Conservation (phyloP, 2,888 invertebrate species). For the Lasioglossum pauxillum region DNA sequence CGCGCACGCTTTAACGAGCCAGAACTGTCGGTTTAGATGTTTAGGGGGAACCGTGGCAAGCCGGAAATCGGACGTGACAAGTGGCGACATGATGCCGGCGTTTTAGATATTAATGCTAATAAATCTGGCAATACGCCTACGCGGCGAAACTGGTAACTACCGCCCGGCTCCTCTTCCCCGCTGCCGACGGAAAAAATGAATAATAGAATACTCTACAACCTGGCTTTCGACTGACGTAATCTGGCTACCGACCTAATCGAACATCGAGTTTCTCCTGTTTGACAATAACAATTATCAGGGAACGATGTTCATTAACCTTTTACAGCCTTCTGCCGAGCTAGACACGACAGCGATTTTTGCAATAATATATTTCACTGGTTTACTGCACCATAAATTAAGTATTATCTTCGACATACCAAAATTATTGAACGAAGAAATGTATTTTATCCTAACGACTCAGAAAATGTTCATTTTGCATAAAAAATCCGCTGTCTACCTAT, state of each 20-base stretch:
- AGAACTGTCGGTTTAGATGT: constrained; percentile 32
- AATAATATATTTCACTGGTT: neutral
- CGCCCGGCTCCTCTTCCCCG: neutral
- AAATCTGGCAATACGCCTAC: neutral
- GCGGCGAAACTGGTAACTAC: neutral
- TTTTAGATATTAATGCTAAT: constrained; percentile 17
- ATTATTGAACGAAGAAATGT: no score
- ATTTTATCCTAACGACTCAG: no score
- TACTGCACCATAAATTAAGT: no score
- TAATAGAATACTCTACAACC: neutral
- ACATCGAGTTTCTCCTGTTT: neutral
- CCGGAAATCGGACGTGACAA: constrained; percentile 26
- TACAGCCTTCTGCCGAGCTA: neutral
- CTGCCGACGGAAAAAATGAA: neutral
- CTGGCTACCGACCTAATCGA: neutral
- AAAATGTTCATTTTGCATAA: neutral
- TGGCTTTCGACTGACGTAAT: neutral
- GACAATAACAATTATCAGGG: neutral
- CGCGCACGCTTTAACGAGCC: constrained; percentile 31
- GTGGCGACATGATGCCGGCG: constrained; percentile 15
- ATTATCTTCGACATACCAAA: no score
- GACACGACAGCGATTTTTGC: neutral
- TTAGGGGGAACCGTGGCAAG: neutral
- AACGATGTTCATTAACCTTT: neutral
- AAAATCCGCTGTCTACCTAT: neutral